A percentile compares a stretch with the other conserved stretches of the same genome.
Conservation (phyloP, 2,888 invertebrate genomes). For the Abscondita cerata region DNA sequence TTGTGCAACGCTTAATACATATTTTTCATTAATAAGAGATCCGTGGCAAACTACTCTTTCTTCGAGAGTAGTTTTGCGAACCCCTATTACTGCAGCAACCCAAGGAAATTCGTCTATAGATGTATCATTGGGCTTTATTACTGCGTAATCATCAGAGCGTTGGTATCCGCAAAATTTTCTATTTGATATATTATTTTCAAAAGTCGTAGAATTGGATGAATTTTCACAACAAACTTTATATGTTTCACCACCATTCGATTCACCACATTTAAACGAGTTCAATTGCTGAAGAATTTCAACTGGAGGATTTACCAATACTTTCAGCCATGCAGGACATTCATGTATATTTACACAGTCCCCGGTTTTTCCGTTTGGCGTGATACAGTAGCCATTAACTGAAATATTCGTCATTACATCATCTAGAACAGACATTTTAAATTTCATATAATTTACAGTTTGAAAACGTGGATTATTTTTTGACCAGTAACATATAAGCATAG, state of each 20-base stretch:
- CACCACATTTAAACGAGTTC: not conserved
- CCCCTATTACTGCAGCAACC: not conserved
- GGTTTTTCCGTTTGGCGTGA: not conserved
- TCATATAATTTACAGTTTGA: too few species aligned
- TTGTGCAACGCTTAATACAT: not conserved
- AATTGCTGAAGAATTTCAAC: not conserved
- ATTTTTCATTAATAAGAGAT: not conserved
- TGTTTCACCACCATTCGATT: not conserved
- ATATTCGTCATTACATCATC: too few species aligned
- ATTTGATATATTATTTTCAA: not conserved
- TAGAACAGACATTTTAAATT: too few species aligned
- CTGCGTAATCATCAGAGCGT: not conserved
- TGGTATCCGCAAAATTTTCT: constrained; percentile 4
- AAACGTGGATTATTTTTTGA: too few species aligned
- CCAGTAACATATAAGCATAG: too few species aligned
- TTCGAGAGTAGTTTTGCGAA: not conserved
- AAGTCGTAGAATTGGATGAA: not conserved
- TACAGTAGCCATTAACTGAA: not conserved
- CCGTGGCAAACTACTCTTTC: not conserved
- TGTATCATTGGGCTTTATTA: not conserved
- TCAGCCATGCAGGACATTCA: not conserved
- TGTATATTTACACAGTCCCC: not conserved
- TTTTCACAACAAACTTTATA: not conserved
- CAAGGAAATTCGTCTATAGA: constrained; percentile 13
- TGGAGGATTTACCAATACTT: not conserved